Evolutionary conservation across 2,113 vertebrate species (phyloP).

Genomic region (Melierax canorus): DNA sequence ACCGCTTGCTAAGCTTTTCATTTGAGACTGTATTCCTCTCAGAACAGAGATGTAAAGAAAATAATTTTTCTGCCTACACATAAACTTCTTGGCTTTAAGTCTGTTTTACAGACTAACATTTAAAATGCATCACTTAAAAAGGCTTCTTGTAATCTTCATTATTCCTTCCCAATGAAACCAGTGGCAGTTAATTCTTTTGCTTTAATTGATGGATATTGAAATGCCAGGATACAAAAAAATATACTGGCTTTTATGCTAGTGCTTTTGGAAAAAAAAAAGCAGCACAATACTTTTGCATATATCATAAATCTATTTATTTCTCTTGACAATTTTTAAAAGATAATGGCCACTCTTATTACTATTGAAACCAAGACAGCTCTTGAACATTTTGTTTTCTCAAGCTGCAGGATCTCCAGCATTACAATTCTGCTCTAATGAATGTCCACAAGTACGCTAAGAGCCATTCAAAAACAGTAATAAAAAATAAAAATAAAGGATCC

Average conservation of each 20-base stretch:
- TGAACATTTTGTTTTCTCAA: neutral
- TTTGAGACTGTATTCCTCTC: neutral
- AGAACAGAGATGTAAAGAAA: neutral
- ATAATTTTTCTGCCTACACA: neutral
- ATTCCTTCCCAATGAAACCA: neutral
- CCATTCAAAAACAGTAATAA: neutral
- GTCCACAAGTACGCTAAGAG: neutral
- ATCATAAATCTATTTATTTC: neutral
- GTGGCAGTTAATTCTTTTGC: neutral
- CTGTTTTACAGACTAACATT: neutral
- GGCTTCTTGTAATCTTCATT: neutral
- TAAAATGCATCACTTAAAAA: conserved; percentile 5
- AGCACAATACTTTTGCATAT: neutral
- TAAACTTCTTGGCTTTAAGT: neutral
- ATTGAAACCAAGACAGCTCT: neutral
- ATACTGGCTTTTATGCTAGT: neutral
- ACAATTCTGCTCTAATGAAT: neutral
- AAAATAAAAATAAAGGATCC: neutral
- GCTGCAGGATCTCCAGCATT: neutral
- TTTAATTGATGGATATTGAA: conserved; percentile 45
- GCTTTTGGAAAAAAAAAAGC: neutral
- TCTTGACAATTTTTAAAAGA: neutral
- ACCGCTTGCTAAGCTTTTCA: neutral
- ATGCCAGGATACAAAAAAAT: neutral
- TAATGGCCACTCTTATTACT: neutral